A percentile compares a stretch with the other conserved stretches of the same genome.
Evolutionary conservation across 2,113 vertebrate genomes (phyloP).

Genomic region (Leptocoma aspasia): DNA sequence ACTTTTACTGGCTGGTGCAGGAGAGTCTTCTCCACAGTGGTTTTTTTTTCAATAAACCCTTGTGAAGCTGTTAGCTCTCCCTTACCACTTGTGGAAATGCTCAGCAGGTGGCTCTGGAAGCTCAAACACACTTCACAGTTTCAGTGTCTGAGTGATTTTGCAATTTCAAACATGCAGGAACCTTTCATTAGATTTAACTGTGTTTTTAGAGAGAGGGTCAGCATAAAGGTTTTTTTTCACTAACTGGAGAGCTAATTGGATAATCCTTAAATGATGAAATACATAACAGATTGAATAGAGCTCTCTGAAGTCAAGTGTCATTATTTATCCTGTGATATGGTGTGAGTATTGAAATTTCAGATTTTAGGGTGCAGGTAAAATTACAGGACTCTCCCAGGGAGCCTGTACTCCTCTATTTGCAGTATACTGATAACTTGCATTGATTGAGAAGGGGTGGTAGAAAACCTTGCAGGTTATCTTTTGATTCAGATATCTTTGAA

Average conservation of each 20-base stretch:
- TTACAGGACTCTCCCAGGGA: not conserved
- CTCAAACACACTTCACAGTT: not conserved
- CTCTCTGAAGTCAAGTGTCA: not conserved
- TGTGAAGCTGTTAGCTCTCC: not conserved
- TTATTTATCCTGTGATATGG: not conserved
- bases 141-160: not conserved
- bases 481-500: not conserved
- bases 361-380: not conserved
- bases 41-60: not conserved
- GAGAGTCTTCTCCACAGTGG: not conserved
- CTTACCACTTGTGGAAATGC: not conserved
- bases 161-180: not conserved
- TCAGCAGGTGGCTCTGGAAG: not conserved
- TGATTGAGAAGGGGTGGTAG: not conserved
- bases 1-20: not conserved
- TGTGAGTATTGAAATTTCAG: not conserved
- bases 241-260: not conserved
- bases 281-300: not conserved
- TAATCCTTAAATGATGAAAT: not conserved
- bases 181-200: not conserved
- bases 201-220: not conserved
- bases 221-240: not conserved
- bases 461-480: not conserved
- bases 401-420: not conserved
- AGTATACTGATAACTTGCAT: rapidly evolving